phyloP scores from a whole-genome alignment of 1,140 invertebrate genomes.

The Diorhabda sublineata region DNA sequence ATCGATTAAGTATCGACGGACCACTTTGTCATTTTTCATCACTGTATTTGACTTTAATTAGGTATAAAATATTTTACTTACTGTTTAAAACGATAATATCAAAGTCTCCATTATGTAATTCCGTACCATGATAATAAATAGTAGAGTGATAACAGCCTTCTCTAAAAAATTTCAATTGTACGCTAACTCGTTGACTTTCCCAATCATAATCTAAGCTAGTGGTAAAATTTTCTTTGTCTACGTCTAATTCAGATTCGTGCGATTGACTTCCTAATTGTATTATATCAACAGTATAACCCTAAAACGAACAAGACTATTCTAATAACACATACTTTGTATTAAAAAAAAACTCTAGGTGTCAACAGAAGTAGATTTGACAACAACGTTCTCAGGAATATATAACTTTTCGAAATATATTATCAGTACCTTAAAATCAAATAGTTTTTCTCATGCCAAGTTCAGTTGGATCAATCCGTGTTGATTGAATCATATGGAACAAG shows the following conservation, averaged over 20 bases:
- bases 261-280: conserved; percentile 49
- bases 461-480: too few relatives aligned
- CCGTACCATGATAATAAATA: conserved; percentile 70
- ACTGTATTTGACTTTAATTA: too few relatives aligned
- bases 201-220: conserved; percentile 62
- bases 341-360: too few relatives aligned
- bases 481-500: too few relatives aligned
- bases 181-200: conserved; percentile 58
- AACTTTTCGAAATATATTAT: too few relatives aligned
- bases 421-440: too few relatives aligned
- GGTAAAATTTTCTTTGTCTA: conserved; percentile 55
- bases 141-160: conserved; percentile 79
- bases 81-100: conserved; percentile 87
- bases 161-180: conserved; percentile 63
- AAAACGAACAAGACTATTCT: conserved; percentile 21
- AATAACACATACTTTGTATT: neutral
- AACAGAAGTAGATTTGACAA: too few relatives aligned
- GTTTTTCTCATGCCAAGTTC: too few relatives aligned
- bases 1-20: too few relatives aligned
- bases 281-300: conserved; percentile 58
- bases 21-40: too few relatives aligned
- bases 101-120: conserved; percentile 86
- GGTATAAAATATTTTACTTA: conserved; percentile 49
- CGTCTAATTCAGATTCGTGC: conserved; percentile 41
- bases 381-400: too few relatives aligned